phyloP scores from a whole-genome alignment of 2,113 vertebrate genomes.

The Haliaeetus leucogaster region DNA sequence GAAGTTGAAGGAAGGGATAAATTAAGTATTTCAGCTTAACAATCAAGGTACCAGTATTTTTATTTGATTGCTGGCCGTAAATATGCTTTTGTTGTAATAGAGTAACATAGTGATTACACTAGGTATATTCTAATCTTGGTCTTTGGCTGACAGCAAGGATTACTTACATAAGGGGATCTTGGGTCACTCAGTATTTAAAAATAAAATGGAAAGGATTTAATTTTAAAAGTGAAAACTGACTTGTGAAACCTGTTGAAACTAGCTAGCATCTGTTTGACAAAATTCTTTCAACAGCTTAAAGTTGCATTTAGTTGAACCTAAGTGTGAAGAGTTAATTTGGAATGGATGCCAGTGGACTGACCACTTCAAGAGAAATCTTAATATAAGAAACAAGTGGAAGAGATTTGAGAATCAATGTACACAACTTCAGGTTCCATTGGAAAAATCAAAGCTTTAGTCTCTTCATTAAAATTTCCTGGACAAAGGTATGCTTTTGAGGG shows the following conservation, averaged over 20 bases:
- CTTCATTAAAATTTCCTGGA: background rate
- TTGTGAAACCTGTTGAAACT: background rate
- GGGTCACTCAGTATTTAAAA: background rate
- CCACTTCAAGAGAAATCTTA: background rate
- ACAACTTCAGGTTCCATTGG: background rate
- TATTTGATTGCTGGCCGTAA: background rate
- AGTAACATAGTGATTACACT: background rate
- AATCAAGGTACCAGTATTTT: background rate
- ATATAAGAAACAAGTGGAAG: background rate
- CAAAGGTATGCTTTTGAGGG: background rate
- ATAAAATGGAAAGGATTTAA: background rate
- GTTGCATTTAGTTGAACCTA: background rate
- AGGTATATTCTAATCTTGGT: background rate
- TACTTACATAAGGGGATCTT: background rate
- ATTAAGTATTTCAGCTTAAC: background rate
- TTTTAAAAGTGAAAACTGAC: background rate
- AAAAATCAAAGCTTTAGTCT: background rate
- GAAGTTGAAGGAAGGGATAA: background rate
- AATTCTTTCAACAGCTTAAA: slow-evolving; percentile 13
- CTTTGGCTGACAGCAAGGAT: background rate
- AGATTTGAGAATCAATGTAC: background rate
- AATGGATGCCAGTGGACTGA: background rate
- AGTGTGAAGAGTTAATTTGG: background rate
- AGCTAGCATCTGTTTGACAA: background rate
- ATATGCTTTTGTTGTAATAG: background rate